Base-by-base conservation (phyloP, 2,797 vertebrate genomes). In the Onychomys arenicola region DNA sequence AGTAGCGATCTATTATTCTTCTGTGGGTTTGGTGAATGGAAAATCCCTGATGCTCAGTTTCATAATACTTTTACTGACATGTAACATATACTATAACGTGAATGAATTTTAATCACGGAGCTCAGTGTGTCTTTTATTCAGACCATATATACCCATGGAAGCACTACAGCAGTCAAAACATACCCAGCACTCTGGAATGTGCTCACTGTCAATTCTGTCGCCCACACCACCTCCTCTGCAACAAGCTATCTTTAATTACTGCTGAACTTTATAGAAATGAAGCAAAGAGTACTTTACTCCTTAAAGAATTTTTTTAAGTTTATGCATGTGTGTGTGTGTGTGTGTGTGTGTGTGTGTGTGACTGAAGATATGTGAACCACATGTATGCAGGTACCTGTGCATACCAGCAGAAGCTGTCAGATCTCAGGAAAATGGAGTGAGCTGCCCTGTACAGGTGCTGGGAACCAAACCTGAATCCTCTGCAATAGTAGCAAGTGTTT, bases 31-130 rank as follows among this genome's bases (percentile, higher is more conserved):
- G 61, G 52, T 46, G 52, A 71, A 40, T 32, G 0, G 40, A 77
- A 96, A 97, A 77, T 84, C 52, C 21, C 32, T 57, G 65, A 59
- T 59, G 78, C 65, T 85, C 90, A 32, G 34, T 17, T 81, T 63
- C 34, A 29, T 77, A 46, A 85, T 86, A 57, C 3, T 49, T 65
- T 69, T 34, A 84, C 49, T 93, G 37, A 78, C 32, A 37, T 83
- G 73, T 69, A 85, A 75, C 37, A 83, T 6, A 25, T 8, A 29
- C 11, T 95, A 0, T 88, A 89, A 93, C 37, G 11, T 59, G 0
- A 46, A 14, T 52, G 0, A 16, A 43, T 69, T 77, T 76, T 91
- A 86, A 89, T 89, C n/a, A 37, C 21, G 34, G 40, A 73, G 37
- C 23, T 92, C 71, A 81, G 37, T 27, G 14, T n/a, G 67, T 46